Evolutionary conservation across 2,113 vertebrate species (phyloP), one percentile per base, ranked within the genome.

Genomic region (Thermophis baileyi): DNA sequence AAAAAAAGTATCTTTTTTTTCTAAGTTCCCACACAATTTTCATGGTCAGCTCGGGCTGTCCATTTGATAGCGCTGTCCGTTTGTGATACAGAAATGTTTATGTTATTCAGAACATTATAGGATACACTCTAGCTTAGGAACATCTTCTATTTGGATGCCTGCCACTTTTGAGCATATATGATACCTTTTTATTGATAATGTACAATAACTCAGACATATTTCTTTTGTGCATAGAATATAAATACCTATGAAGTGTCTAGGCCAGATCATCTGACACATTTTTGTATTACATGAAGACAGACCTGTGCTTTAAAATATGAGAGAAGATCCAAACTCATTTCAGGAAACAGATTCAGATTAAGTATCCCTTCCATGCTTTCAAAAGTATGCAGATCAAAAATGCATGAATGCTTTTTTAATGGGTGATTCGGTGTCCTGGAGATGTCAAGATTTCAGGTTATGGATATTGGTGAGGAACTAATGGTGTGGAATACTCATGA

Each of bases 1-100:
- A 85, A 89, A 85, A 89, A 89, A 92, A 89, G 40, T 92, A 92
- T 89, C 69, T 85, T 14, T 18, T 57, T 47, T 92, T 55, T 30
- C 54, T 51, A 87, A 81, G 50, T 85, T 30, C 81, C 20, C 92
- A 89, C 20, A 35, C 40, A 85, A 92, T 89, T 69, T 85, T 53
- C 85, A 35, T 8, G 2, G 51, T 85, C 88, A 89, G 51, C 69
- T 89, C 44, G 49, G 69, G 63, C 50, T 89, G 30, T 51, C 50
- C 40, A 92, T 6, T 92, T 92, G 87, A 89, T 85, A 88, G 55
- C 18, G 18, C n/a, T 46, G 30, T 87, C 30, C 54, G 24, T 85
- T 51, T 85, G 63, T 89, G 63, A 89, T 18, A 57, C 54, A 54
- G 25, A 89, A 55, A 92, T 6, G 30, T 47, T 49, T 27, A 89